Conservation (phyloP, 2,113 vertebrate genomes). For the Etheostoma spectabile region DNA sequence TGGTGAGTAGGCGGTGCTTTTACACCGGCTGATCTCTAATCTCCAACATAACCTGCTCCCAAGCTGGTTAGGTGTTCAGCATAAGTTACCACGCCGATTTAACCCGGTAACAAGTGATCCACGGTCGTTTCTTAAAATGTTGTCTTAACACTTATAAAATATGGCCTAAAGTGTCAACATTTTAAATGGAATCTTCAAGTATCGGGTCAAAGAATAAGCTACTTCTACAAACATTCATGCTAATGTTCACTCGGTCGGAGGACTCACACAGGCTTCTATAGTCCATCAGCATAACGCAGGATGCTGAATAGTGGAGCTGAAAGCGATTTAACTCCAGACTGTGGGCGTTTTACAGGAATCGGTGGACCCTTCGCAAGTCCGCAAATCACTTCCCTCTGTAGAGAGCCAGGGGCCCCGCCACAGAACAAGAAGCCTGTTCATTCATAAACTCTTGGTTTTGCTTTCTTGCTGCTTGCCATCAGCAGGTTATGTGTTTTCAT, state of each 20-base stretch:
- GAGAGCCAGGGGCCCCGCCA: constrained; percentile 7
- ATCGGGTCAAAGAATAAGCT: neutral
- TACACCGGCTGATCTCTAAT: too few species aligned
- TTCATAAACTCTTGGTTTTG: constrained; percentile 66
- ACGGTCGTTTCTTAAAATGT: neutral
- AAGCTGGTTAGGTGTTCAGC: too few species aligned
- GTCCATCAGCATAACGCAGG: constrained; percentile 48
- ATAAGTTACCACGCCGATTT: too few species aligned
- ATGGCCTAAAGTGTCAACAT: neutral
- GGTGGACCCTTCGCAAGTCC: constrained; percentile 24
- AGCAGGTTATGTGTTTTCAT: constrained; percentile 42
- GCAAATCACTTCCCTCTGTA: constrained; percentile 32
- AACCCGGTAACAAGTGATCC: too few species aligned
- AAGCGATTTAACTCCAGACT: constrained; percentile 15
- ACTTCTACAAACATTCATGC: neutral
- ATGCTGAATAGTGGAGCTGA: constrained; percentile 57
- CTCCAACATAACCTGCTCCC: too few species aligned
- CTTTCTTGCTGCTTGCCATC: constrained; percentile 30
- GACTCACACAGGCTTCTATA: neutral
- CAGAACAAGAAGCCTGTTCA: constrained; percentile 21
- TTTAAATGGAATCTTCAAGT: neutral
- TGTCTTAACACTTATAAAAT: neutral
- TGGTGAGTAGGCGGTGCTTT: too few species aligned
- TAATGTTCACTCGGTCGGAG: neutral
- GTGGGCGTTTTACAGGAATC: constrained; percentile 52